Evolutionary conservation across 92 coral and sea anemone genomes (phyloP).

Genomic region (Porites divaricata): DNA sequence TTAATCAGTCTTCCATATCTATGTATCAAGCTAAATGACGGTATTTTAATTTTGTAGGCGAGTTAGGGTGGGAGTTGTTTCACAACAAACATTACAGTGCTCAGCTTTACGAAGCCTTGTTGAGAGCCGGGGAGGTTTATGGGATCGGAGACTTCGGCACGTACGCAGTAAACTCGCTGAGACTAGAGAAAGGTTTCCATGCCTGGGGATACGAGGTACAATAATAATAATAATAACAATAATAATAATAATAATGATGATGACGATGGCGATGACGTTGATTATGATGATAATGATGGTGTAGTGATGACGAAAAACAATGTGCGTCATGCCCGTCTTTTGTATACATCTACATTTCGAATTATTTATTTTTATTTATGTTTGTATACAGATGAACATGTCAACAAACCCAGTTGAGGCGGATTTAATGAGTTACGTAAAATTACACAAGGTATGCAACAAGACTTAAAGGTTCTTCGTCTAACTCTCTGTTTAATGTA

Average conservation of each 20-base stretch:
- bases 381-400: constrained; percentile 22
- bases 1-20: too few relatives aligned
- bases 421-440: constrained; percentile 20
- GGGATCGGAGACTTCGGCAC: constrained; percentile 64
- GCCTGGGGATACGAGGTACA: constrained; percentile 56
- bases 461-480: background rate
- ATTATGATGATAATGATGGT: too few relatives aligned
- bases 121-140: constrained; percentile 50
- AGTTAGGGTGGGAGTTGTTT: constrained; percentile 61
- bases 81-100: constrained; percentile 41
- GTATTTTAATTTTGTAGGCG: constrained; percentile 23
- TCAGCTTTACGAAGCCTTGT: constrained; percentile 46
- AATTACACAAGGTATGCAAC: constrained; percentile 11
- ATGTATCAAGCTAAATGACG: background rate
- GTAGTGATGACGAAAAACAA: too few relatives aligned
- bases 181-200: constrained; percentile 60
- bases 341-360: background rate
- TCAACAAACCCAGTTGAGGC: constrained; percentile 32
- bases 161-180: constrained; percentile 49
- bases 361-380: background rate
- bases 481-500: background rate
- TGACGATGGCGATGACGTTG: too few relatives aligned
- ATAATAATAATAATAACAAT: too few relatives aligned
- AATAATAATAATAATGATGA: too few relatives aligned
- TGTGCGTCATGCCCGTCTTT: too few relatives aligned